A percentile compares a stretch with the other conserved stretches of the same genome.
Evolutionary conservation across 1,140 invertebrate genomes (phyloP).

Genomic region (Spodoptera litura): DNA sequence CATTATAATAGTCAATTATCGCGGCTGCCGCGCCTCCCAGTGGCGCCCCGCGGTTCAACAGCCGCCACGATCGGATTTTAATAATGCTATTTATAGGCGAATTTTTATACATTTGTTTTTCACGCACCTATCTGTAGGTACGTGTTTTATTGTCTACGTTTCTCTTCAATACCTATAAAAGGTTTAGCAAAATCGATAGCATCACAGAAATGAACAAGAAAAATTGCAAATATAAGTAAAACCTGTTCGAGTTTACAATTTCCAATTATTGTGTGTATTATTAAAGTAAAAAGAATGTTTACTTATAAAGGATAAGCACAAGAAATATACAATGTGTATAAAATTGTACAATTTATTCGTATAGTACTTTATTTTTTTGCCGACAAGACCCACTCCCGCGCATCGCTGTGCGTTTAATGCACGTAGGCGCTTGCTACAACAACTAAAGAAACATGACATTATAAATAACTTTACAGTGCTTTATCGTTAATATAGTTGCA

Average conservation of each 20-base stretch:
- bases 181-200: background rate
- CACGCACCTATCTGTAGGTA: slow-evolving; percentile 50
- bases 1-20: slow-evolving; percentile 51
- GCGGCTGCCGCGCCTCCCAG: slow-evolving; percentile 49
- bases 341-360: background rate
- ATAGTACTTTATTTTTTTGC: background rate
- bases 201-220: background rate
- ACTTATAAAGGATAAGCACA: no score
- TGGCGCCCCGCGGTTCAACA: slow-evolving; percentile 71
- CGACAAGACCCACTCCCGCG: background rate
- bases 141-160: slow-evolving; percentile 5
- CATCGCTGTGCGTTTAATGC: background rate
- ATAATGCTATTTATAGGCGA: slow-evolving; percentile 74
- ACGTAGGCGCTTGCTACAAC: slow-evolving; percentile 10
- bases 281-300: no score
- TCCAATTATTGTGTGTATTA: no score
- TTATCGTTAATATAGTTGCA: slow-evolving; percentile 4
- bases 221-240: background rate
- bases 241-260: no score
- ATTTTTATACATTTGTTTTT: slow-evolving; percentile 70
- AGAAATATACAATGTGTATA: background rate
- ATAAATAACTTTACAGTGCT: slow-evolving; percentile 11
- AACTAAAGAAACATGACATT: slow-evolving; percentile 7
- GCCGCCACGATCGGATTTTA: slow-evolving; percentile 69
- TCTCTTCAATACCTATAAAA: background rate